These are phyloP conservation scores for Piprites chloris DNA, from an alignment of 2,113 vertebrate genomes.

Conservation along the genomic window DNA sequence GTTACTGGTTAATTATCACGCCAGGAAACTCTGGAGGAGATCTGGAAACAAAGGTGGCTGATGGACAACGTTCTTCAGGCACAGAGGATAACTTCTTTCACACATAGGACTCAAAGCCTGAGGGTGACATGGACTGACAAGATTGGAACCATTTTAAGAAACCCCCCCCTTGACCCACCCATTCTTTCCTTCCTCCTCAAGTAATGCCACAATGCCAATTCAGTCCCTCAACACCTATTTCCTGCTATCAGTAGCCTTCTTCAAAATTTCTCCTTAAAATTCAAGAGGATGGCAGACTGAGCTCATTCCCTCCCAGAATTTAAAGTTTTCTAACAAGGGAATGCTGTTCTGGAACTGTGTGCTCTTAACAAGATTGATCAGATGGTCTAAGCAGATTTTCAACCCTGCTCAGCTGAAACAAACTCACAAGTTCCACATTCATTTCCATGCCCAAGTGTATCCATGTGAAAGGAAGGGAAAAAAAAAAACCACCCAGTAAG, in stretches of 20 bases:
- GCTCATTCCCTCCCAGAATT: background rate
- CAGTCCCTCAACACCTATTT: background rate
- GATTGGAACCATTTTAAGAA: background rate
- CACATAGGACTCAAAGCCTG: background rate
- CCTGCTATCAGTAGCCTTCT: background rate
- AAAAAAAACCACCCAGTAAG: background rate
- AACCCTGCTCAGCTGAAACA: conserved; percentile 56
- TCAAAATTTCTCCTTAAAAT: background rate
- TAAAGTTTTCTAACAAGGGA: conserved; percentile 38
- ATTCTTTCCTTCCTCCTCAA: background rate
- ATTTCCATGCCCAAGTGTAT: conserved; percentile 48
- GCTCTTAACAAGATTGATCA: conserved; percentile 44
- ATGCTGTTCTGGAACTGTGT: conserved; percentile 26
- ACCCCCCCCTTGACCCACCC: too few relatives aligned
- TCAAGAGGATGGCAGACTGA: background rate
- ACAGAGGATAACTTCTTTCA: background rate
- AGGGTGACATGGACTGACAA: background rate
- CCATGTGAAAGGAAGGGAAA: background rate
- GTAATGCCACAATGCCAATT: background rate
- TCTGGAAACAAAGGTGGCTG: background rate
- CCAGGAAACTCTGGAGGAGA: background rate
- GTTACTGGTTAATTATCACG: background rate
- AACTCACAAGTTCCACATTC: conserved; percentile 31
- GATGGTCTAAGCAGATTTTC: conserved; percentile 49
- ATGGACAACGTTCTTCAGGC: background rate